Conservation (phyloP, 2,888 invertebrate genomes). For the Noctua pronuba region DNA sequence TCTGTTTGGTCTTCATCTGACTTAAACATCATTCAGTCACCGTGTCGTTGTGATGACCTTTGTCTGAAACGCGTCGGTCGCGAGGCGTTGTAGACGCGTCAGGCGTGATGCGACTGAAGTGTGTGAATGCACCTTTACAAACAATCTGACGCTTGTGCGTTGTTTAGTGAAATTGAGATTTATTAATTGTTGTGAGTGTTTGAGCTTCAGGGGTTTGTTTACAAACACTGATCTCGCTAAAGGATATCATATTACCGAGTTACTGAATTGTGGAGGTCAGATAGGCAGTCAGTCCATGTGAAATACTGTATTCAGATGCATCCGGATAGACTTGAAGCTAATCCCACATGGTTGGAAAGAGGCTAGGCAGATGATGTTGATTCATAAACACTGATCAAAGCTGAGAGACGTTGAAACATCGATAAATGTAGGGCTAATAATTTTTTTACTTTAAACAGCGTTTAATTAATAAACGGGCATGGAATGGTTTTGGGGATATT, state of each 20-base stretch:
- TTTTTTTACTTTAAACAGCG: too few relatives aligned
- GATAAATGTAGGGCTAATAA: too few relatives aligned
- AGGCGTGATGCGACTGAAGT: background rate
- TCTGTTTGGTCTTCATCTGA: background rate
- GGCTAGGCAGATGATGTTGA: background rate
- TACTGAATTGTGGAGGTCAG: background rate
- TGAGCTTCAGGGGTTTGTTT: background rate
- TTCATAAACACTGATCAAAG: background rate
- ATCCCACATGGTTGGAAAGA: background rate
- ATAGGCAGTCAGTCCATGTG: background rate
- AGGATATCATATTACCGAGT: background rate
- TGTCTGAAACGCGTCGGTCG: background rate
- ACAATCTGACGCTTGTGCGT: background rate
- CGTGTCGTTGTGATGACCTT: too few relatives aligned
- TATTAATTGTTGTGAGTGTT: background rate
- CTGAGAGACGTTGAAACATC: background rate
- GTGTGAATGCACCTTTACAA: background rate
- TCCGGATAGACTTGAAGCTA: background rate
- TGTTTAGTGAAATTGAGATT: background rate
- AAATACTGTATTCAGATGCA: background rate
- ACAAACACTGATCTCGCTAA: background rate
- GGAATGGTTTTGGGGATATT: too few relatives aligned
- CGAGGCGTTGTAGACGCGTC: background rate
- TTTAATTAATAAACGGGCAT: too few relatives aligned
- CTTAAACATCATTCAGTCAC: background rate